A percentile compares a stretch with the other conserved stretches of the same genome.
Evolutionary conservation across 2,888 invertebrate species (phyloP).

Genomic region (Ennomos fuscantarius): DNA sequence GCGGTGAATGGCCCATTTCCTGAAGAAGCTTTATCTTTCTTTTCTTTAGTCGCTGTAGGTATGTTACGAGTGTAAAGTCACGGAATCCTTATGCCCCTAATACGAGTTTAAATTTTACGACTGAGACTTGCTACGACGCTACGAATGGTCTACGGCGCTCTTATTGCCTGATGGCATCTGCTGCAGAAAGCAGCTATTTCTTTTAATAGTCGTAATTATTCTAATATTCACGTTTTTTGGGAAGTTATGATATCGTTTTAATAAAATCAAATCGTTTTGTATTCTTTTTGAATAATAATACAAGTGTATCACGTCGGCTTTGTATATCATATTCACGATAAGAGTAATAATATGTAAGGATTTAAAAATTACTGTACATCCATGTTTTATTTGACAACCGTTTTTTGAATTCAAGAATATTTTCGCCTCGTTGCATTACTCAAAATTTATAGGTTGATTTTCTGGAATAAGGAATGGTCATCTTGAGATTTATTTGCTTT

Average conservation of each 20-base stretch:
- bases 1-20: constrained; percentile 74
- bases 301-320: constrained; percentile 8
- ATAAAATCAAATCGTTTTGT: constrained; percentile 11
- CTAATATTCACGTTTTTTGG: constrained; percentile 18
- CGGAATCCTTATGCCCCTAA: constrained; percentile 49
- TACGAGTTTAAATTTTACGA: constrained; percentile 57
- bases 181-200: constrained; percentile 15
- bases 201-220: constrained; percentile 20
- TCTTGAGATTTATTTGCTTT: no score
- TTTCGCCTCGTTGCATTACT: no score
- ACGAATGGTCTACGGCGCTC: constrained; percentile 17
- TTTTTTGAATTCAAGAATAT: no score
- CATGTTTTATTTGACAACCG: no score
- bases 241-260: constrained; percentile 17
- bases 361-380: no score
- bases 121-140: constrained; percentile 34
- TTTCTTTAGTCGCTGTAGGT: constrained; percentile 44
- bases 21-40: constrained; percentile 70
- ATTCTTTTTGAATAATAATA: constrained; percentile 12
- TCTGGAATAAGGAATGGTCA: no score
- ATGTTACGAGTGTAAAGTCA: constrained; percentile 47
- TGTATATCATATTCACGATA: constrained; percentile 1
- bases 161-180: constrained; percentile 34
- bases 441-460: no score
- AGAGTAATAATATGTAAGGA: not conserved